Evolutionary conservation across 1,140 invertebrate genomes (phyloP).

Genomic region (Drosophila saltans): DNA sequence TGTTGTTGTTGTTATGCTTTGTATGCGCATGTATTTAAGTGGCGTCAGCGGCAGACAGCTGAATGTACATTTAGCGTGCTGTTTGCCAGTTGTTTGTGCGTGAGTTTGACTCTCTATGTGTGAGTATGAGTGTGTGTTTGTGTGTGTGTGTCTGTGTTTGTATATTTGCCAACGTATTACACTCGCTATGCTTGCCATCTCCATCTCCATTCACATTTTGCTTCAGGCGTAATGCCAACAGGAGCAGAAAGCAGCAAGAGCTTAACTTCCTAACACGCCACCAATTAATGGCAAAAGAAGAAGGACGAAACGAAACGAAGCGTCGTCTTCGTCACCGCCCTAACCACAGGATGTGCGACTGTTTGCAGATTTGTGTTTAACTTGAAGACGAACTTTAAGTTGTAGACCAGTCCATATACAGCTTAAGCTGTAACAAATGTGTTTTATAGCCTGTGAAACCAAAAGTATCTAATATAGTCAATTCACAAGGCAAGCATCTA

Average conservation of each 20-base stretch:
- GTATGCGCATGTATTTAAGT: conserved; percentile 58
- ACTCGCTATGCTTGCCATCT: conserved; percentile 47
- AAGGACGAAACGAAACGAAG: not conserved
- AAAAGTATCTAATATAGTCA: not conserved
- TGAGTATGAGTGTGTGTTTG: not conserved
- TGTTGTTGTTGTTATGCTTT: conserved; percentile 40
- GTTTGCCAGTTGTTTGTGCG: conserved; percentile 11
- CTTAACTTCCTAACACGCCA: conserved; percentile 65
- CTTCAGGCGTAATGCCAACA: conserved; percentile 52
- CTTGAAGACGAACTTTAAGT: conserved; percentile 58
- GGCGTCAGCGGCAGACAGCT: conserved; percentile 60
- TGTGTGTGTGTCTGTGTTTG: conserved; percentile 19
- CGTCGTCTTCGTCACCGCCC: not conserved
- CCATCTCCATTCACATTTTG: conserved; percentile 47
- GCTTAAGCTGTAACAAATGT: conserved; percentile 8
- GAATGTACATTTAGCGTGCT: conserved; percentile 59
- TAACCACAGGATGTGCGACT: conserved; percentile 34
- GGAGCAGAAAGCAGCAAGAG: conserved; percentile 42
- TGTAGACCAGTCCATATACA: conserved; percentile 17
- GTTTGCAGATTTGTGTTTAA: conserved; percentile 62
- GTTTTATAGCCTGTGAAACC: conserved; percentile 8
- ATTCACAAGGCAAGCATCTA: not conserved
- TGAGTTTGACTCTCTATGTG: not conserved
- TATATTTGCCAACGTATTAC: conserved; percentile 58
- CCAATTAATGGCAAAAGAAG: conserved; percentile 50